Conservation (phyloP, 2,113 vertebrate species). For the Ceuthmochares aereus region DNA sequence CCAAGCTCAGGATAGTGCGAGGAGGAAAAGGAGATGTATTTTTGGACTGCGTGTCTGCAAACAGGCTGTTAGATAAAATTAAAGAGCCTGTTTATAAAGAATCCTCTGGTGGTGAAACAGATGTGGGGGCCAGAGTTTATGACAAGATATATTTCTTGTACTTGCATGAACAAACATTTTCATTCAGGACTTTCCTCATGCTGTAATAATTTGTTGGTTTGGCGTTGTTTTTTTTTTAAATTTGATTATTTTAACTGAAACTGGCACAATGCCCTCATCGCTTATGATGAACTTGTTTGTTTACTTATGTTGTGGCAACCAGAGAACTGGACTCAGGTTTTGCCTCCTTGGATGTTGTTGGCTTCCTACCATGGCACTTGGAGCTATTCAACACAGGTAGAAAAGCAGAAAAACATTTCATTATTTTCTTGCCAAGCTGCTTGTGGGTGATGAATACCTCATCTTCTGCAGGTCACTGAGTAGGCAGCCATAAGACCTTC, state of each 20-base stretch:
- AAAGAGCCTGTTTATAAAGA: constrained; percentile 65
- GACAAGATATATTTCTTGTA: constrained; percentile 58
- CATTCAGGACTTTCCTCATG: constrained; percentile 11
- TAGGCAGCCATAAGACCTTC: not conserved
- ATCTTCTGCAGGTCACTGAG: not conserved
- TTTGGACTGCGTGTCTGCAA: constrained; percentile 54
- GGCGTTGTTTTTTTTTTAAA: not conserved
- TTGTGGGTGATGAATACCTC: not conserved
- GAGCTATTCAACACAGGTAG: not conserved
- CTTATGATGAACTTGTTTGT: constrained; percentile 52
- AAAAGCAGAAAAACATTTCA: not conserved
- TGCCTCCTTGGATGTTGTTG: not conserved
- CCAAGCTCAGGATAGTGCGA: constrained; percentile 47
- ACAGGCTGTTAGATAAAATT: constrained; percentile 67
- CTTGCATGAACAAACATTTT: constrained; percentile 6
- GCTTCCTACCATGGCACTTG: not conserved
- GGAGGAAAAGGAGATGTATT: constrained; percentile 65
- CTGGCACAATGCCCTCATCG: constrained; percentile 4
- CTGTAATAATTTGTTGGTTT: constrained; percentile 32
- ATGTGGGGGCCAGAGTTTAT: constrained; percentile 40
- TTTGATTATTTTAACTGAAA: constrained; percentile 42
- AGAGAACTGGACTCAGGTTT: not conserved
- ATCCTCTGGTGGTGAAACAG: constrained; percentile 46
- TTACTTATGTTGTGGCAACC: not conserved
- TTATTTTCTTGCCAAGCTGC: not conserved